phyloP scores from a whole-genome alignment of 2,113 vertebrate species.

The Scartelaos histophorus region DNA sequence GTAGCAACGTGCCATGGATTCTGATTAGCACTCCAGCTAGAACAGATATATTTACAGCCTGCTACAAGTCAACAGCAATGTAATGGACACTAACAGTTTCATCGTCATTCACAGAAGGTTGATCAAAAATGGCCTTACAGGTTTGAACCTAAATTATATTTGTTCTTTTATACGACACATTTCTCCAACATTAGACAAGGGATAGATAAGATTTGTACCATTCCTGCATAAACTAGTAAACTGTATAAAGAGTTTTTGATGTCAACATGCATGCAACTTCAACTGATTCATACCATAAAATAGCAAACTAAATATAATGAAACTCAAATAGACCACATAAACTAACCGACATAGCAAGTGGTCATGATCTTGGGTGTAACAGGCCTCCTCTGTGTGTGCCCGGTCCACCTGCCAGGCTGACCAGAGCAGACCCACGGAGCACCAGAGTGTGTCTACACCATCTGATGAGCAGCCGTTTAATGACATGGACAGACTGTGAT shows the following conservation, averaged over 20 bases:
- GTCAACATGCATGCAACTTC: no score
- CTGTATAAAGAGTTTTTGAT: no score
- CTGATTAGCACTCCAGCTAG: constrained; percentile 13
- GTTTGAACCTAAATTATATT: no score
- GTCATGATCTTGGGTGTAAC: constrained; percentile 12
- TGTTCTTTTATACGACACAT: no score
- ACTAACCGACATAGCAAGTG: neutral
- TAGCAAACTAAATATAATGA: neutral
- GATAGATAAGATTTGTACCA: no score
- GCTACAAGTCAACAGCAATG: neutral
- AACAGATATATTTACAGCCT: neutral
- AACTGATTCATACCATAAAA: no score
- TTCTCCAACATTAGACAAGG: no score
- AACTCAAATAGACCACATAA: neutral
- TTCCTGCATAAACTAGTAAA: no score
- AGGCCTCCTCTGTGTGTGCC: constrained; percentile 18
- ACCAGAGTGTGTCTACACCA: constrained; percentile 43
- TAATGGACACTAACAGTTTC: neutral
- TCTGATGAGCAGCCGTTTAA: constrained; percentile 52
- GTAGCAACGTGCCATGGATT: constrained; percentile 5
- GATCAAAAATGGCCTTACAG: no score
- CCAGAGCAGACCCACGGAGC: constrained; percentile 14
- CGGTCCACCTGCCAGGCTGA: constrained; percentile 44
- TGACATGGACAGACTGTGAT: constrained; percentile 56
- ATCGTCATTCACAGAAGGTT: neutral